phyloP scores from a whole-genome alignment of 2,888 invertebrate genomes.

The Epsilonema sp. region DNA sequence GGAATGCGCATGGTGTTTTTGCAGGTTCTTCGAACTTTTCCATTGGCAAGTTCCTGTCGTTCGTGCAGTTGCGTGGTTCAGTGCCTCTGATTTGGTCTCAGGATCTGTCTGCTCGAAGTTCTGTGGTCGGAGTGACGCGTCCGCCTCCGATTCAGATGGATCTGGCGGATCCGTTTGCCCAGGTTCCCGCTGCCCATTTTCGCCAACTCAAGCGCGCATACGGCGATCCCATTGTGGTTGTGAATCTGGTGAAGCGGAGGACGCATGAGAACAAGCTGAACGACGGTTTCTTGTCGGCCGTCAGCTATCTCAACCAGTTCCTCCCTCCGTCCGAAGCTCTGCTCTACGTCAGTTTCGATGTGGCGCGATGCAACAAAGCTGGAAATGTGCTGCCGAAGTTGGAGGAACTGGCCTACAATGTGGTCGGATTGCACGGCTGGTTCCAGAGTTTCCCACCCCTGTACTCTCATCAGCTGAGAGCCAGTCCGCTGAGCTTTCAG shows the following conservation, averaged over 20 bases:
- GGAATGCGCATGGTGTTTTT: too few relatives aligned
- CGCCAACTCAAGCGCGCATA: constrained; percentile 39
- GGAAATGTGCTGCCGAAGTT: constrained; percentile 60
- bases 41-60: constrained; percentile 53
- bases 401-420: constrained; percentile 66
- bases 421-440: constrained; percentile 68
- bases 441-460: constrained; percentile 40
- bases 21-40: too few relatives aligned
- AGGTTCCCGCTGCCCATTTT: constrained; percentile 40
- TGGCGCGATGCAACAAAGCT: constrained; percentile 51
- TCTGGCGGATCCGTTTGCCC: constrained; percentile 33
- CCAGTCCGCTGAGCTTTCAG: not conserved
- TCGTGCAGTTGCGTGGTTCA: constrained; percentile 93
- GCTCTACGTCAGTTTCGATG: constrained; percentile 79
- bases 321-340: constrained; percentile 62
- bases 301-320: constrained; percentile 86
- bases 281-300: constrained; percentile 52
- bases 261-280: constrained; percentile 78
- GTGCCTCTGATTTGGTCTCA: constrained; percentile 92
- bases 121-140: constrained; percentile 74
- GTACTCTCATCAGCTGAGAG: not conserved
- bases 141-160: constrained; percentile 64
- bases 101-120: constrained; percentile 55
- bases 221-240: constrained; percentile 34
- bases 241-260: constrained; percentile 36